phyloP scores from a whole-genome alignment of 2,888 invertebrate species.

The Cenopis cana region DNA sequence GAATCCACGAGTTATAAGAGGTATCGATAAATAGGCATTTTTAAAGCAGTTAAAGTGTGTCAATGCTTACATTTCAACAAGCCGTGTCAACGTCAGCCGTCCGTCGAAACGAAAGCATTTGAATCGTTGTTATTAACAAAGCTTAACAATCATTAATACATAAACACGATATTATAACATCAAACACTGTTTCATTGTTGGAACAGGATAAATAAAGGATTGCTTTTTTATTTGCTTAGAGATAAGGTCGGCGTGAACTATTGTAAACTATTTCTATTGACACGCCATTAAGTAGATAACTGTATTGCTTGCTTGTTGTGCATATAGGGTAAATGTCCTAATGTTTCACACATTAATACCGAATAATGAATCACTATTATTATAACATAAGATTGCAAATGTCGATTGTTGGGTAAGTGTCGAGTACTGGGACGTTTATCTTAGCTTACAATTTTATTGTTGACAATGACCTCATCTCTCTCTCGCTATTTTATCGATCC shows the following conservation, averaged over 20 bases:
- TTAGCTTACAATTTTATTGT: background rate
- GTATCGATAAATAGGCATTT: slow-evolving; percentile 2
- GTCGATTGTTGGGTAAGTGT: too few species aligned
- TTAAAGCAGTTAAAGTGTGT: slow-evolving; percentile 33
- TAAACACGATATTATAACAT: slow-evolving; percentile 31
- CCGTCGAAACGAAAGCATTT: slow-evolving; percentile 61
- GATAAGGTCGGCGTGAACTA: slow-evolving; percentile 27
- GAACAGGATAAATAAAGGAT: slow-evolving; percentile 26
- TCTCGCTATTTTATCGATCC: too few species aligned
- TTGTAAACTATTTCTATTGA: background rate
- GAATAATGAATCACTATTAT: too few species aligned
- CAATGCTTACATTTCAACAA: slow-evolving; percentile 24
- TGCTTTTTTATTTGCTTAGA: slow-evolving; percentile 12
- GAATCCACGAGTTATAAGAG: background rate
- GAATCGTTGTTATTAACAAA: slow-evolving; percentile 64
- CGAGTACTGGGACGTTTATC: too few species aligned
- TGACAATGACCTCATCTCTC: too few species aligned
- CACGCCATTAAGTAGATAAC: background rate
- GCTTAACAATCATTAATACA: slow-evolving; percentile 53
- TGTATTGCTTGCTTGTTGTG: background rate
- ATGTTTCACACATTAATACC: too few species aligned
- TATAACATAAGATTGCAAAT: too few species aligned
- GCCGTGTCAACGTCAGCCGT: slow-evolving; percentile 40
- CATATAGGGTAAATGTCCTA: too few species aligned
- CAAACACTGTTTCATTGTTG: slow-evolving; percentile 22